phyloP scores from a whole-genome alignment of 2,113 vertebrate genomes.

The Riparia riparia region DNA sequence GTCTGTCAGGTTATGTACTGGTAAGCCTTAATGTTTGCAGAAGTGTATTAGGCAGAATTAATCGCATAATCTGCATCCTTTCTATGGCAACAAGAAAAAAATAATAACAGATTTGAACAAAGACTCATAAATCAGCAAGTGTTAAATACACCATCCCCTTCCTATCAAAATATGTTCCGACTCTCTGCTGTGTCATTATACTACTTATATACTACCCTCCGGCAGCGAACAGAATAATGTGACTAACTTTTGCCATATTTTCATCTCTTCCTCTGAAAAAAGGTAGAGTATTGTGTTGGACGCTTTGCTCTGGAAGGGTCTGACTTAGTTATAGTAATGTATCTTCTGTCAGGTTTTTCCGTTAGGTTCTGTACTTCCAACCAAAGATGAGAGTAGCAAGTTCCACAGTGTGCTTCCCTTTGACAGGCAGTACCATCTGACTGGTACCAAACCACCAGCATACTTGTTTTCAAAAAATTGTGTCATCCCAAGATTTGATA shows the following conservation, averaged over 20 bases:
- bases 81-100: constrained; percentile 17
- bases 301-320: neutral
- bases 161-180: neutral
- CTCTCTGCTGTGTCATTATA: neutral
- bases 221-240: neutral
- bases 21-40: neutral
- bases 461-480: neutral
- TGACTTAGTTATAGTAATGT: neutral
- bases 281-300: neutral
- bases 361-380: neutral
- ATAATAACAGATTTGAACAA: neutral
- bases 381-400: neutral
- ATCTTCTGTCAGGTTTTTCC: neutral
- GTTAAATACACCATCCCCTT: neutral
- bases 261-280: neutral
- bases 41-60: neutral
- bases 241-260: neutral
- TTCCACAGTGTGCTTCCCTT: neutral
- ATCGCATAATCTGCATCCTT: neutral
- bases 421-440: neutral
- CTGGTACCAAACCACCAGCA: neutral
- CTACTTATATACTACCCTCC: neutral
- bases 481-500: neutral
- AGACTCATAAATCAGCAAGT: neutral
- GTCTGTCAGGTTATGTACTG: neutral